Base-by-base conservation (phyloP, 1,140 invertebrate species). In the Drosophila ironensis region DNA sequence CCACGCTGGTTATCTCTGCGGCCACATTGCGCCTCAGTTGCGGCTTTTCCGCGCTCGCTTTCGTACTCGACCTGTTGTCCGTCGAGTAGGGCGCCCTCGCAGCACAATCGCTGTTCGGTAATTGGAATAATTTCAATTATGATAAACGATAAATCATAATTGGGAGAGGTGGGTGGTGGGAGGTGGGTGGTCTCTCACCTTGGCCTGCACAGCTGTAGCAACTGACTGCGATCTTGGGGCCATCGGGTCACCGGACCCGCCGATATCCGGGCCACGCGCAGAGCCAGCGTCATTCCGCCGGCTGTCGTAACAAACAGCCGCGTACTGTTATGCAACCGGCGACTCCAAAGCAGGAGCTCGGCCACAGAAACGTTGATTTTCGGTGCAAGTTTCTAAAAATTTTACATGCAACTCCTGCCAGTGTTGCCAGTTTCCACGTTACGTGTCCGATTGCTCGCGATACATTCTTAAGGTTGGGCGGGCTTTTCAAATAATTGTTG, bases 11-110 rank as follows among this genome's bases (percentile, higher is more conserved):
- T 30, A 84, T 84, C 22, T 84, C 78, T 11, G 80, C 60, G 11
- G 78, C 80, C 1, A 86, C 78, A 84, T 84, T 84, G 1, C 78
- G 53, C 56, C 86, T 84, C 8, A 84, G 73, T 30, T 78, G 74
- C 2, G 73, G 25, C 1, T 69, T 50, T 0, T 45, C 12, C n/a
- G 50, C 12, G 4, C 24, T 7, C 8, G 41, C 14, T 27, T 56
- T 59, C 3, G 66, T 30, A 53, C 16, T 54, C 30, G n/a, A n/a
- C 37, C 30, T 47, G n/a, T n/a, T n/a, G n/a, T n/a, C n/a, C n/a
- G n/a, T n/a, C n/a, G n/a, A n/a, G n/a, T n/a, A n/a, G n/a, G n/a
- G n/a, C n/a, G 40, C 25, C 11, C 35, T 44, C 11, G 20, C 54
- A 40, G 50, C 68, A 40, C 9, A 56, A 40, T 71, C 64, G 28